These are phyloP conservation scores for Cichladusa arquata DNA, from an alignment of 2,113 vertebrate species.

Conservation along the genomic window DNA sequence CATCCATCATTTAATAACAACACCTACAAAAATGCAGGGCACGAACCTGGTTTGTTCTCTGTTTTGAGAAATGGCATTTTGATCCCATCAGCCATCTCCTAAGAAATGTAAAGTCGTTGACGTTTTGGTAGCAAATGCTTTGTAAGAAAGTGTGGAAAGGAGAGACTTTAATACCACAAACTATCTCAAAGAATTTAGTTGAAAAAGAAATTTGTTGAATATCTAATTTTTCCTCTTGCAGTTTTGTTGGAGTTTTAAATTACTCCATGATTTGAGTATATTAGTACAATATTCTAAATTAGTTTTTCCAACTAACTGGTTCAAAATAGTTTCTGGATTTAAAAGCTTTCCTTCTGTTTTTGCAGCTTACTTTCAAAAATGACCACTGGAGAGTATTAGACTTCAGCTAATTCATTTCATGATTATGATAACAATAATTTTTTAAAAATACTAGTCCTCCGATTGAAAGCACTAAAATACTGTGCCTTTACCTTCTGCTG, in stretches of 20 bases:
- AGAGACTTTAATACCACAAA: neutral
- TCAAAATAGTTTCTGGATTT: neutral
- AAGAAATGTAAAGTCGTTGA: neutral
- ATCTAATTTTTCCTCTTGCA: neutral
- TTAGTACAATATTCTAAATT: neutral
- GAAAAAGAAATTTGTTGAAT: neutral
- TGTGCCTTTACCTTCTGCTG: neutral
- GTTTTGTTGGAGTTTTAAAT: constrained; percentile 5
- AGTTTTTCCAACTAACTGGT: neutral
- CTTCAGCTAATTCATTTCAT: neutral
- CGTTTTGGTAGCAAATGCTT: neutral
- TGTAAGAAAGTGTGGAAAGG: neutral
- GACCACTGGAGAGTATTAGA: neutral
- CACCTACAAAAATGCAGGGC: neutral
- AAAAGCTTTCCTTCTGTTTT: neutral
- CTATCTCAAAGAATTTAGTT: neutral
- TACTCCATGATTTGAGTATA: neutral
- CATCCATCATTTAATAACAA: neutral
- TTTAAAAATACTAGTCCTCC: neutral
- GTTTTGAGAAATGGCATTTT: neutral
- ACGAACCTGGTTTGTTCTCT: neutral
- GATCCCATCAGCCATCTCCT: neutral
- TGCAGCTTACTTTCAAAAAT: neutral
- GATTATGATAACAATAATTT: neutral
- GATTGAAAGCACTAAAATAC: neutral